phyloP scores from a whole-genome alignment of 1,140 invertebrate genomes.

The Druon quercuslanigerum region DNA sequence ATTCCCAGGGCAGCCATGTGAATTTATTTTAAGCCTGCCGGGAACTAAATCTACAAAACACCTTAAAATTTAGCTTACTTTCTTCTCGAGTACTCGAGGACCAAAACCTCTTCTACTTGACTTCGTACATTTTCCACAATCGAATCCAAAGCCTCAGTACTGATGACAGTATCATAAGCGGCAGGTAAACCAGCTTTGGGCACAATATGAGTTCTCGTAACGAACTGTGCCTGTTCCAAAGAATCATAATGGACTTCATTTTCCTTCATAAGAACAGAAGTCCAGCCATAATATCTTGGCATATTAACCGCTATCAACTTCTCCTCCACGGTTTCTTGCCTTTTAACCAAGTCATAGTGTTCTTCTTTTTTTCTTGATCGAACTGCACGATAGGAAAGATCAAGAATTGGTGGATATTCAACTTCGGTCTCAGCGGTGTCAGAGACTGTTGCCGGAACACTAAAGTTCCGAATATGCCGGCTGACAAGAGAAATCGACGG shows the following conservation, averaged over 20 bases:
- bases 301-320: slow-evolving; percentile 88
- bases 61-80: slow-evolving; percentile 70
- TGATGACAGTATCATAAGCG: slow-evolving; percentile 73
- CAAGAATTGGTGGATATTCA: slow-evolving; percentile 80
- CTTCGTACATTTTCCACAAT: slow-evolving; percentile 74
- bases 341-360: slow-evolving; percentile 79
- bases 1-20: too few species aligned
- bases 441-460: background rate
- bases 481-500: background rate
- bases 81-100: slow-evolving; percentile 76
- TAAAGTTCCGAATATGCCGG: background rate
- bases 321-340: slow-evolving; percentile 85
- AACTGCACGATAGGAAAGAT: slow-evolving; percentile 72
- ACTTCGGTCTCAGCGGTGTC: slow-evolving; percentile 40
- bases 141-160: slow-evolving; percentile 65
- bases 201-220: slow-evolving; percentile 83
- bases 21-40: too few species aligned
- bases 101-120: slow-evolving; percentile 78
- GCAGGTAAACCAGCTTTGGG: slow-evolving; percentile 76
- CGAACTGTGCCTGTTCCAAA: slow-evolving; percentile 80
- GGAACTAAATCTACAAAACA: too few species aligned
- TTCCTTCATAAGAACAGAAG: slow-evolving; percentile 79
- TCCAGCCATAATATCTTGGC: slow-evolving; percentile 87
- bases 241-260: slow-evolving; percentile 80
- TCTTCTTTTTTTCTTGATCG: slow-evolving; percentile 68